Conservation (phyloP, 2,113 vertebrate genomes). For the Emydura subglobosa region DNA sequence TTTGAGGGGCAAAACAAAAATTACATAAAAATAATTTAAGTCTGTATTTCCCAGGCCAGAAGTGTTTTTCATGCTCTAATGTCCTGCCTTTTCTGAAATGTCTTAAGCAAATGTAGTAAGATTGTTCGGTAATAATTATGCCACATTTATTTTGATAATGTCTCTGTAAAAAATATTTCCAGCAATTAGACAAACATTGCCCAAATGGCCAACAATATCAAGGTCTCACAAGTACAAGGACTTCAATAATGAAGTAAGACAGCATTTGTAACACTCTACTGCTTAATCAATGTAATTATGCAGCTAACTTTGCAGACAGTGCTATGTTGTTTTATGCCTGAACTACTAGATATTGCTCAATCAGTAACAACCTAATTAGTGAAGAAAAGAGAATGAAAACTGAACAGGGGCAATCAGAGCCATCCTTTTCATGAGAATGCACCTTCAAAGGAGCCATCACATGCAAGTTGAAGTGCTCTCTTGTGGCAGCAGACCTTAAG, state of each 20-base stretch:
- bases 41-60: not conserved
- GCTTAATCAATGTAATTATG: constrained; percentile 68
- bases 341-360: constrained; percentile 56
- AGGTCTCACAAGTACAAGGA: constrained; percentile 53
- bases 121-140: not conserved
- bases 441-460: constrained; percentile 84
- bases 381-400: constrained; percentile 72
- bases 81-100: not conserved
- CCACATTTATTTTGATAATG: not conserved
- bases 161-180: constrained; percentile 25
- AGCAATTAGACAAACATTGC: constrained; percentile 56
- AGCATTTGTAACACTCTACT: constrained; percentile 44
- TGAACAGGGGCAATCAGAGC: constrained; percentile 61
- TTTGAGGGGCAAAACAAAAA: not conserved
- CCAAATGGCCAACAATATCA: constrained; percentile 49
- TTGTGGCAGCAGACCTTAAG: constrained; percentile 66
- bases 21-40: not conserved
- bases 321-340: constrained; percentile 40
- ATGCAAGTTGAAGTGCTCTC: constrained; percentile 79
- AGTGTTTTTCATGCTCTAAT: not conserved
- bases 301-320: constrained; percentile 46
- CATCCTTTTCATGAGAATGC: constrained; percentile 79
- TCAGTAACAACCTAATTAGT: constrained; percentile 86
- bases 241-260: constrained; percentile 53
- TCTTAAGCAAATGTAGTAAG: not conserved